phyloP scores from a whole-genome alignment of 2,797 vertebrate genomes.

The Orientallactaga sibirica region DNA sequence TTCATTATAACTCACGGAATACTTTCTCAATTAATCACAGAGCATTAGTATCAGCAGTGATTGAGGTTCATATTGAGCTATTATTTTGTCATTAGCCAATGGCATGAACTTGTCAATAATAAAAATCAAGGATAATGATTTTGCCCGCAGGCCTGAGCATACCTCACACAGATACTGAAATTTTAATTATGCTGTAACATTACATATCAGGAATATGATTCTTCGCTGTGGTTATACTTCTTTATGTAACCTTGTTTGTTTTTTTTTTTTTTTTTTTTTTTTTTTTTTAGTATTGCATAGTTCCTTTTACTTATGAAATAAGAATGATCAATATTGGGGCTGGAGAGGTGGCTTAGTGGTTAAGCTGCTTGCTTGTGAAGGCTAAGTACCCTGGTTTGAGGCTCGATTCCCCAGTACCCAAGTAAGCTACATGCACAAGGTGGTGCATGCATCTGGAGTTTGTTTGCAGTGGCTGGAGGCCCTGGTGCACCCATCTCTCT shows the following conservation, averaged over 20 bases:
- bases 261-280: background rate
- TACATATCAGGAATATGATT: background rate
- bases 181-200: background rate
- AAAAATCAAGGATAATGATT: background rate
- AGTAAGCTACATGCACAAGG: too few species aligned
- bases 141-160: background rate
- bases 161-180: background rate
- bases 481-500: too few species aligned
- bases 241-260: background rate
- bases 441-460: too few species aligned
- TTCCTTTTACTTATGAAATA: background rate
- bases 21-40: background rate
- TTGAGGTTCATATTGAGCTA: background rate
- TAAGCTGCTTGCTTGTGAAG: too few species aligned
- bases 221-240: background rate
- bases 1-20: background rate
- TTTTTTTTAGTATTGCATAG: background rate
- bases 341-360: too few species aligned
- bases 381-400: too few species aligned
- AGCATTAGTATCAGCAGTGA: background rate
- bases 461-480: too few species aligned
- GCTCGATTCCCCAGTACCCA: too few species aligned
- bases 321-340: background rate
- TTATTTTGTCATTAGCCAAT: constrained; percentile 40
- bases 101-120: constrained; percentile 41